phyloP scores from a whole-genome alignment of 64 coral and sea anemone genomes.

The Acropora yongei region DNA sequence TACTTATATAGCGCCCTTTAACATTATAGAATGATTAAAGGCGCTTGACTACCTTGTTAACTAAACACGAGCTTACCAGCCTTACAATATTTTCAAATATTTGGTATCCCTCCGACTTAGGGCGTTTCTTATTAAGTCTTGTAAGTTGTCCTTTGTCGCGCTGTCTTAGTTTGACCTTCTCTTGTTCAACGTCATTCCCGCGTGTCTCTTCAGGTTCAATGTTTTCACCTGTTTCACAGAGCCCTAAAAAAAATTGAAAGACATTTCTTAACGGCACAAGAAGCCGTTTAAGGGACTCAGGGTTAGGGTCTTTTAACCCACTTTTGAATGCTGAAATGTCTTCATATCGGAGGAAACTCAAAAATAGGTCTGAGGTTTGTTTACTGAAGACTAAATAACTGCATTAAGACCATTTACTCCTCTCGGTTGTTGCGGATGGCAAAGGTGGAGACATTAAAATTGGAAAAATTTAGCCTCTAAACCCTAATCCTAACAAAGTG shows the following conservation, averaged over 20 bases:
- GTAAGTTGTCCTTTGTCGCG: neutral
- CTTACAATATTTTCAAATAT: slow-evolving; percentile 34
- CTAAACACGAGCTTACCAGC: slow-evolving; percentile 21
- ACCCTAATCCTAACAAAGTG: too few relatives aligned
- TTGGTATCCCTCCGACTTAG: slow-evolving; percentile 26
- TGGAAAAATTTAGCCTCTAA: too few relatives aligned
- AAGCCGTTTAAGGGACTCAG: too few relatives aligned
- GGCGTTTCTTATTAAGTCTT: slow-evolving; percentile 40
- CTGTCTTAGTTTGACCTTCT: slow-evolving; percentile 12
- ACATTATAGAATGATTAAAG: neutral
- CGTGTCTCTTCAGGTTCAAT: neutral
- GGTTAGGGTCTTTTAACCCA: too few relatives aligned
- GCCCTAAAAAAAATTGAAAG: neutral
- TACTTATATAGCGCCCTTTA: neutral
- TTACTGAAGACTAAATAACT: too few relatives aligned
- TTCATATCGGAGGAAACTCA: too few relatives aligned
- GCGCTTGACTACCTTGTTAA: neutral
- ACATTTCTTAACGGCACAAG: too few relatives aligned
- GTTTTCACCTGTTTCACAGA: neutral
- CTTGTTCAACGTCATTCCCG: neutral
- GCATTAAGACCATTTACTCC: too few relatives aligned
- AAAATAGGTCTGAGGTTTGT: too few relatives aligned
- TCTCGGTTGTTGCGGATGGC: too few relatives aligned
- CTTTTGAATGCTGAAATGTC: neutral
- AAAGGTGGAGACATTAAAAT: too few relatives aligned